Evolutionary conservation across 1,140 invertebrate genomes (phyloP), one percentile per base, ranked within the genome.

Genomic region (Aphis craccivora): DNA sequence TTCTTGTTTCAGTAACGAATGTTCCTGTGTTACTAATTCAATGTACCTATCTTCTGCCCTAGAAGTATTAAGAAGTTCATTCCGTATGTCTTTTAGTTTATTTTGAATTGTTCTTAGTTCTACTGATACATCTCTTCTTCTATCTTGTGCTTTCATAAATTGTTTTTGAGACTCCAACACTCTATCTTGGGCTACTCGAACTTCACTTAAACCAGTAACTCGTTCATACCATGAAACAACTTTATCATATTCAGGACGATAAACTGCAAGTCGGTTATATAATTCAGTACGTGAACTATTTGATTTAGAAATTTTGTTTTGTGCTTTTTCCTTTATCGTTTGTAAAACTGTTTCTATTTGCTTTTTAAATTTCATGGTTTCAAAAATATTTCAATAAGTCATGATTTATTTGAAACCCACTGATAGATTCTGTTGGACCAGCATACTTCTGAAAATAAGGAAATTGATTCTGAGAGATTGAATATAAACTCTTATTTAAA

Each of bases 41-140:
- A 95, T 94, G 45, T 94, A 95, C 94, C 96, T 96, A 93, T 97
- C 96, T 94, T 97, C 97, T 5, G 97, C 97, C 94, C 97, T 95
- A 94, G 96, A 95, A 6, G 96, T 97, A 94, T 96, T 96, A 94
- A 97, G 97, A 95, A 97, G 96, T 94, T 97, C 97, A 6, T 95
- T 95, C 94, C 97, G 96, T 7, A 97, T 95, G 67, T 97, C 96
- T 94, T 97, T 96, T 20, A 97, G 95, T 90, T 96, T 96, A 37
- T 95, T 95, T 94, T 97, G 97, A 22, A 97, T 95, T 23, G 94
- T 94, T 22, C 95, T 95, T 40, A 97, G 94, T 94, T 96, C 95
- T 23, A 95, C 95, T 53, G 96, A 96, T 35, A 96, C 95, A 40
- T 96, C 95, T 84, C 97, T 95, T 76, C 97, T 95, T 55, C 95